A percentile compares a stretch with the other conserved stretches of the same genome.
Evolutionary conservation across 2,113 vertebrate genomes (phyloP).

Genomic region (Hippocampus zosterae): DNA sequence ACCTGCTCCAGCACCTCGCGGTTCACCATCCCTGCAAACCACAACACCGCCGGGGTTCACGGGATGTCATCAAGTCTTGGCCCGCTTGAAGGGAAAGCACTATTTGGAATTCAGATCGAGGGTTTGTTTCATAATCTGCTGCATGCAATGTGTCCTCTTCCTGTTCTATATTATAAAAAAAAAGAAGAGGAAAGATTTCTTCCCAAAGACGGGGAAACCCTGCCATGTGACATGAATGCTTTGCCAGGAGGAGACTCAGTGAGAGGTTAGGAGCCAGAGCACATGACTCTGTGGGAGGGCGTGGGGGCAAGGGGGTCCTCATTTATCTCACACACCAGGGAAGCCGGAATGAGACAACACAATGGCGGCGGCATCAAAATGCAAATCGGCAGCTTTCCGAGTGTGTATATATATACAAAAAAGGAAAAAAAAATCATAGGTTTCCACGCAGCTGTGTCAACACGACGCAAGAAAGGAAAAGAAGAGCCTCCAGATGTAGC

Average conservation of each 20-base stretch:
- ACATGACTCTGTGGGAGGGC: conserved; percentile 37
- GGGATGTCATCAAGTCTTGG: too few relatives aligned
- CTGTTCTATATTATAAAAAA: neutral
- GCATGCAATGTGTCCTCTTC: neutral
- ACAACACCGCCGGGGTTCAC: neutral
- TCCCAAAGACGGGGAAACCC: conserved; percentile 32
- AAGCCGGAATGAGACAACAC: conserved; percentile 30
- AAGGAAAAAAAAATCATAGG: conserved; percentile 9
- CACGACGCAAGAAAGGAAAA: neutral
- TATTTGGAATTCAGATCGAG: too few relatives aligned
- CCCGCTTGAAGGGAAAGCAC: too few relatives aligned
- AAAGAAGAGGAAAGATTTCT: neutral
- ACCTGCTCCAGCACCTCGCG: conserved; percentile 95
- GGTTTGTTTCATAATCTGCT: neutral
- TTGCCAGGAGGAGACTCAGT: neutral
- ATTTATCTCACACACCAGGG: conserved; percentile 43
- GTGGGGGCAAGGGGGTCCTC: conserved; percentile 29
- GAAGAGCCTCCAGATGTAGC: conserved; percentile 10
- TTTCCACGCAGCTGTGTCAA: conserved; percentile 8
- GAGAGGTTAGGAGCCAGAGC: conserved; percentile 55
- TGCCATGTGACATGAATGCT: too few relatives aligned
- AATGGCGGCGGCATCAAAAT: conserved; percentile 11
- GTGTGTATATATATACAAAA: neutral
- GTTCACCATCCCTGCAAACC: conserved; percentile 89
- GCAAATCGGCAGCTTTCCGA: neutral